Percentiles rank a stretch among this genome's conserved stretches.
Conservation (phyloP, 2,113 vertebrate genomes). For the Microcebus jonahi region DNA sequence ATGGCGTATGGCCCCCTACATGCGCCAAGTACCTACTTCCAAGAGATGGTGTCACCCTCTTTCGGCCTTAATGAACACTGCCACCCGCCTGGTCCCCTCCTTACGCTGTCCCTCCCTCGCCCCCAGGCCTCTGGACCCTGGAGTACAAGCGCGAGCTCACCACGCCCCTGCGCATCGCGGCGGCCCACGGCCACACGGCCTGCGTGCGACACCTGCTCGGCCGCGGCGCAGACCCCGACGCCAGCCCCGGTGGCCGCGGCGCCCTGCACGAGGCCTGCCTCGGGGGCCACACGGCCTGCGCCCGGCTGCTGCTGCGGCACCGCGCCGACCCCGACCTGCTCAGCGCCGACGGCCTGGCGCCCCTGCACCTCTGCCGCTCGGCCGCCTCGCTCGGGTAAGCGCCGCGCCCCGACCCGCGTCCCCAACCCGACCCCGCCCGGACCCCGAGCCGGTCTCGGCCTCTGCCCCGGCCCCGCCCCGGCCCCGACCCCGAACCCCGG, state of each 20-base stretch:
- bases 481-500: neutral
- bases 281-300: constrained; percentile 78
- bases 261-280: constrained; percentile 88
- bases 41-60: neutral
- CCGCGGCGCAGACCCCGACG: constrained; percentile 76
- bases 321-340: constrained; percentile 83
- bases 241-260: constrained; percentile 80
- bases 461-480: neutral
- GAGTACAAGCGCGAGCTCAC: constrained; percentile 87
- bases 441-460: neutral
- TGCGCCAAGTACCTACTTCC: neutral
- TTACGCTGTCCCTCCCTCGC: neutral
- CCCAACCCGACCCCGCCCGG: neutral
- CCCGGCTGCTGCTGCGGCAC: constrained; percentile 84
- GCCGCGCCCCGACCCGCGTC: accelerated
- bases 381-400: constrained; percentile 79
- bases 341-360: constrained; percentile 79
- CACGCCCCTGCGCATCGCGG: constrained; percentile 85
- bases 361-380: constrained; percentile 85
- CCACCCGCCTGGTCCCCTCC: neutral
- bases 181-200: constrained; percentile 80
- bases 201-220: constrained; percentile 85
- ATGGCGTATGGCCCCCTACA: neutral
- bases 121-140: constrained; percentile 88
- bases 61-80: neutral